Evolutionary conservation across 2,888 invertebrate species (phyloP), one percentile per base, ranked within the genome.

Genomic region (Heliconius erato): DNA sequence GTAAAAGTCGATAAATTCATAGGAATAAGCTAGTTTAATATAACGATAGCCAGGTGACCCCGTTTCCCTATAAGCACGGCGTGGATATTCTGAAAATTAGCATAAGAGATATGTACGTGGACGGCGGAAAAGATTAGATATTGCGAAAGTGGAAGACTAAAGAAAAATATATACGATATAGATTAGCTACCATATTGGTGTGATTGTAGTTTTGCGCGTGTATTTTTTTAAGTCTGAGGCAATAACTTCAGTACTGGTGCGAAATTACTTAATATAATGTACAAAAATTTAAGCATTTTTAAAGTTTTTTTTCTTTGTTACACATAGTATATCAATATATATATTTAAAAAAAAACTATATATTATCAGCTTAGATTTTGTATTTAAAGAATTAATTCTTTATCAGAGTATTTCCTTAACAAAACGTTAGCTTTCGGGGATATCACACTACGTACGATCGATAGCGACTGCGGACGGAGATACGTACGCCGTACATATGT

Each of bases 81-180:
- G 54, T n/a, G 59, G 4, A 32, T 76, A 76, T 74, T 54, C 35
- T n/a, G 35, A 63, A 76, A 54, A 76, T 76, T 76, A 63, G n/a
- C 74, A 76, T 76, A 63, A 76, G n/a, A 76, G 35, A 76, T 59
- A 76, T 54, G 59, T 76, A 35, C 23, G 19, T n/a, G 59, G n/a
- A 59, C 26, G 74, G 54, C 28, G 44, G 71, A 72, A 76, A 76
- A 76, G 59, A 59, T 76, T 76, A 76, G 59, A 59, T 32, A 32
- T 54, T 59, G n/a, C 28, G 23, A 32, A 28, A 74, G 23, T 54
- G 23, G 54, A 11, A 74, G 74, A 59, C 54, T 6, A 32, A 59
- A 40, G 44, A 44, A 40, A 72, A 72, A 26, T 72, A n/a, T n/a
- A 54, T 54, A 54, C 19, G 19, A 19, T 54, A n/a, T 63, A 63